phyloP scores from a whole-genome alignment of 2,888 invertebrate genomes.

The Nymphalis urticae region DNA sequence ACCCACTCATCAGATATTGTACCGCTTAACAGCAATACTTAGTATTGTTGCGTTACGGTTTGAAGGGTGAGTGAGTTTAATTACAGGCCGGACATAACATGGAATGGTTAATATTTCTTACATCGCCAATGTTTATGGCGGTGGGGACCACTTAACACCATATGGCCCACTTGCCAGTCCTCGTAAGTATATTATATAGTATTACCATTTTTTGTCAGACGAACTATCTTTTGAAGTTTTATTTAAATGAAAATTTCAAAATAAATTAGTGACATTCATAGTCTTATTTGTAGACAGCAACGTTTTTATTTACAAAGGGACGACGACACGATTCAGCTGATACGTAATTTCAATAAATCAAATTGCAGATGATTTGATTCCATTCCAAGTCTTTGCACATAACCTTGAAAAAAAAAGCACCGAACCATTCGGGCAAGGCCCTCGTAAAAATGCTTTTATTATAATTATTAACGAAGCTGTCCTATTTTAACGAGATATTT shows the following conservation, averaged over 20 bases:
- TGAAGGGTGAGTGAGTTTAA: too few relatives aligned
- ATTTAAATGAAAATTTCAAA: neutral
- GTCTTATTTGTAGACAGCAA: neutral
- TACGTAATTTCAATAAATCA: neutral
- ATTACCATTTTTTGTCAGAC: too few relatives aligned
- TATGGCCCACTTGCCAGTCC: too few relatives aligned
- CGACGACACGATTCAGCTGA: neutral
- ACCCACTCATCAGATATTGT: too few relatives aligned
- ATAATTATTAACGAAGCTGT: neutral
- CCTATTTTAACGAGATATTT: neutral
- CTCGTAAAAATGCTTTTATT: neutral
- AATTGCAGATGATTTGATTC: slow-evolving; percentile 2
- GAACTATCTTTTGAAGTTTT: neutral
- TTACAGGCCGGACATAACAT: too few relatives aligned
- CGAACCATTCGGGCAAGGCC: neutral
- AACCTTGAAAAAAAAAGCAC: neutral
- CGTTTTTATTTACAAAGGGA: neutral
- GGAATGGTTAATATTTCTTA: too few relatives aligned
- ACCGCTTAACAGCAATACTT: too few relatives aligned
- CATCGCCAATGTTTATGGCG: too few relatives aligned
- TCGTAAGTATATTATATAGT: too few relatives aligned
- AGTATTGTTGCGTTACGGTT: too few relatives aligned
- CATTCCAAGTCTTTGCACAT: neutral
- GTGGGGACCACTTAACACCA: too few relatives aligned
- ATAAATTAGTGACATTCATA: neutral